Evolutionary conservation across 1,140 invertebrate species (phyloP).

Genomic region (Limonius californicus): DNA sequence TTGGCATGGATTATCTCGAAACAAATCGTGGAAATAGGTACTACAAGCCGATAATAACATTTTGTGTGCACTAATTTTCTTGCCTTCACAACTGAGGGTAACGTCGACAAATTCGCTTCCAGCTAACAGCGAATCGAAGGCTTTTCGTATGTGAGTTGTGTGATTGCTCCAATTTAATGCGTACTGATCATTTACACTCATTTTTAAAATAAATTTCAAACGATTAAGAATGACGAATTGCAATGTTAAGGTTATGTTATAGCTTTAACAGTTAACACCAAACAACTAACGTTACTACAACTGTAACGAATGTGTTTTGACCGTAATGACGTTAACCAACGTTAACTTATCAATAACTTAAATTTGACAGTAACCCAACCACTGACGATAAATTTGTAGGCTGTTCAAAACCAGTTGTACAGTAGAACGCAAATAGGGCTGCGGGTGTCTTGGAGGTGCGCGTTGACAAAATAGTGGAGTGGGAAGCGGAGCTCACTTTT

Average conservation of each 20-base stretch:
- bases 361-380: too few species aligned
- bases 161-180: slow-evolving; percentile 19
- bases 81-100: slow-evolving; percentile 55
- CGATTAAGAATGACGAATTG: not conserved
- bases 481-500: too few species aligned
- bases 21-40: slow-evolving; percentile 52
- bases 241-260: not conserved
- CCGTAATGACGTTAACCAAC: too few species aligned
- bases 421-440: too few species aligned
- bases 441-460: too few species aligned
- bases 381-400: too few species aligned
- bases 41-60: slow-evolving; percentile 57
- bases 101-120: slow-evolving; percentile 51
- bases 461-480: too few species aligned
- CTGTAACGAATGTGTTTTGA: too few species aligned
- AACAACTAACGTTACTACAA: too few species aligned
- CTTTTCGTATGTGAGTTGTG: slow-evolving; percentile 3
- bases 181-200: slow-evolving; percentile 10
- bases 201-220: not conserved
- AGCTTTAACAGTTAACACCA: too few species aligned
- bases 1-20: slow-evolving; percentile 16
- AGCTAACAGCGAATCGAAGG: slow-evolving; percentile 1
- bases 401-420: too few species aligned
- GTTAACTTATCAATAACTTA: too few species aligned
- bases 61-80: slow-evolving; percentile 55